Evolutionary conservation across 1,140 invertebrate species (phyloP), one percentile per base, ranked within the genome.

Genomic region (Drosophila micromelanica): DNA sequence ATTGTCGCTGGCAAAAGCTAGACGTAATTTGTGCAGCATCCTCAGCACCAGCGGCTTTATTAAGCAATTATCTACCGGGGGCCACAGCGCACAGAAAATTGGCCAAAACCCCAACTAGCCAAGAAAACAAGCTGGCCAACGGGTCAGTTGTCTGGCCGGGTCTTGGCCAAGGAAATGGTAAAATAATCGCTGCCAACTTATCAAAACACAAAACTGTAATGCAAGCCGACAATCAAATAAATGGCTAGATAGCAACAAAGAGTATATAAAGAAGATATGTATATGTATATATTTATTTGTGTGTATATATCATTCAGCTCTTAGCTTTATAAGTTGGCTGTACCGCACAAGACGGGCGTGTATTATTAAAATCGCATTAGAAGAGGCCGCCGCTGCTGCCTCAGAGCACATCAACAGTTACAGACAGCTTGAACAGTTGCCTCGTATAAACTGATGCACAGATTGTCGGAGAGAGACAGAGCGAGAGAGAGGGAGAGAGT

Each of bases 341-440:
- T 59, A 62, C 69, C 69, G 69, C 69, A 72, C 69, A 70, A 75
- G 81, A 89, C 85, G 80, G 85, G 85, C 85, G 85, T 86, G 84
- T 91, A 87, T 90, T 90, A 90, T 90, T 90, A 90, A 90, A 90
- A 90, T 80, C 86, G 86, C 87, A 90, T 90, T 90, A 90, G 86
- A 90, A 90, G 84, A 86, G 74, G 81, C 77, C 77, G 80, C 59
- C 30, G 55, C 40, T 38, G 62, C 68, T 76, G 72, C 62, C 57
- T 48, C 60, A 56, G 52, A 67, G 43, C 64, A 52, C 60, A 65
- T 61, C 72, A 70, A 38, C 45, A 30, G 38, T 23, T 27, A 17
- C 46, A 43, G 63, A 73, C 69, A 61, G 35, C 56, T 43, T 45
- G 62, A 45, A 68, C 60, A 51, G 45, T 59, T 71, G 67, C 51